A percentile compares a stretch with the other conserved stretches of the same genome.
Evolutionary conservation across 2,888 invertebrate species (phyloP).

Genomic region (Euplagia quadripunctaria): DNA sequence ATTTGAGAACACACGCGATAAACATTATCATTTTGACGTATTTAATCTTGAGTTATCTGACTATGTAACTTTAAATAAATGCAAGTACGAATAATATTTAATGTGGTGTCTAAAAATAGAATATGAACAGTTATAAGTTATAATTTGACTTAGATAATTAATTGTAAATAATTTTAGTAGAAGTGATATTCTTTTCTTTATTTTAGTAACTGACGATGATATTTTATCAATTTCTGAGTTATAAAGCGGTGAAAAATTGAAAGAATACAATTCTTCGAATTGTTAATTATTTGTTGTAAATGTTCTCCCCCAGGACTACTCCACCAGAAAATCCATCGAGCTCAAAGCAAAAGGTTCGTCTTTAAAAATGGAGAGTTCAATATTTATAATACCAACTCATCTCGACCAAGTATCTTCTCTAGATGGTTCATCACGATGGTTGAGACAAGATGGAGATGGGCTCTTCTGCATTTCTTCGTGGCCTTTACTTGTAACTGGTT

Average conservation of each 20-base stretch:
- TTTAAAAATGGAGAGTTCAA: constrained; percentile 96
- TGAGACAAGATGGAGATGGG: constrained; percentile 97
- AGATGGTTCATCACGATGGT: constrained; percentile 94
- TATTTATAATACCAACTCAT: constrained; percentile 90
- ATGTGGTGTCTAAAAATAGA: neutral
- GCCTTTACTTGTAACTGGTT: constrained; percentile 96
- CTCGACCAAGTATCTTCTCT: constrained; percentile 89
- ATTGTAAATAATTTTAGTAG: no score
- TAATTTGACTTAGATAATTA: neutral
- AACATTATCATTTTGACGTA: neutral
- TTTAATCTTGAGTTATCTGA: neutral
- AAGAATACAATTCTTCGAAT: no score
- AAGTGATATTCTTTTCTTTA: no score
- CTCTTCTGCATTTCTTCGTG: constrained; percentile 93
- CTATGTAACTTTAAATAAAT: constrained; percentile 6
- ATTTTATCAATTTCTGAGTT: no score
- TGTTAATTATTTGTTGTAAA: no score
- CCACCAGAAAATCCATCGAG: constrained; percentile 43
- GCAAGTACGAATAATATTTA: neutral
- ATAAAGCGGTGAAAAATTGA: no score
- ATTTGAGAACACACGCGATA: neutral
- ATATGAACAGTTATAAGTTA: neutral
- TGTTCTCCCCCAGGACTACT: constrained; percentile 48
- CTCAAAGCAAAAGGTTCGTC: constrained; percentile 87
- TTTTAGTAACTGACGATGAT: no score